Base-by-base conservation (phyloP, 2,113 vertebrate genomes). In the Columba livia region DNA sequence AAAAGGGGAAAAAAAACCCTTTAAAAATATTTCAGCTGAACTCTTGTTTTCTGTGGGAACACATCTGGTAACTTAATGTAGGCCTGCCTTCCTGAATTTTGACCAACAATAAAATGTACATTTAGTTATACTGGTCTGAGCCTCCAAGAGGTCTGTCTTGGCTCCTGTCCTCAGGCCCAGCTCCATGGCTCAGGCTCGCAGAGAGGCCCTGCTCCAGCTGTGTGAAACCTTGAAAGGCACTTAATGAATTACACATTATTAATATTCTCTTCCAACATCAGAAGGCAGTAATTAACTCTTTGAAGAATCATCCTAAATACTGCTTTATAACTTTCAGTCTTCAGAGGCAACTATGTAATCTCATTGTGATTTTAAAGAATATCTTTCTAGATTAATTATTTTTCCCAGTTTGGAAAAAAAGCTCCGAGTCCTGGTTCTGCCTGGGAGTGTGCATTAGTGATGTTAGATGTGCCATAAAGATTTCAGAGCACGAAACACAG, bases 201-300 rank as follows among this genome's bases (percentile, higher is more conserved):
- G 29, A 78, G 62, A 77, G 8, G 17, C 17, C 31, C 5, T 71
- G 44, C 53, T 73, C 38, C 61, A 81, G 77, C 79, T 84, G 48
- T 38, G 28, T 44, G 70, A 88, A 88, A 93, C 90, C 90, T 50
- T 88, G 31, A 94, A 90, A 95, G 56, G 56, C 65, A 61, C 61
- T 93, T 94, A 74, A 96, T 92, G 72, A 90, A 94, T 93, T 71
- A 80, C 67, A 71, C 32, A 61, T 74, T 96, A 93, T 86, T 94
- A 95, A 88, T 93, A 96, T 92, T 90, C 79, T 44, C 57, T 79
- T 74, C 60, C 85, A 94, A 81, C 28, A 86, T 90, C 48, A 86
- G 77, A 95, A 89, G 36, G 66, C 67, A 94, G 53, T 88, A 93
- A 95, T 94, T 93, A 96, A 96, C 90, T 94, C 93, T 95, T 96